Base-by-base conservation (phyloP, 2,113 vertebrate genomes). In the Eleginops maclovinus region DNA sequence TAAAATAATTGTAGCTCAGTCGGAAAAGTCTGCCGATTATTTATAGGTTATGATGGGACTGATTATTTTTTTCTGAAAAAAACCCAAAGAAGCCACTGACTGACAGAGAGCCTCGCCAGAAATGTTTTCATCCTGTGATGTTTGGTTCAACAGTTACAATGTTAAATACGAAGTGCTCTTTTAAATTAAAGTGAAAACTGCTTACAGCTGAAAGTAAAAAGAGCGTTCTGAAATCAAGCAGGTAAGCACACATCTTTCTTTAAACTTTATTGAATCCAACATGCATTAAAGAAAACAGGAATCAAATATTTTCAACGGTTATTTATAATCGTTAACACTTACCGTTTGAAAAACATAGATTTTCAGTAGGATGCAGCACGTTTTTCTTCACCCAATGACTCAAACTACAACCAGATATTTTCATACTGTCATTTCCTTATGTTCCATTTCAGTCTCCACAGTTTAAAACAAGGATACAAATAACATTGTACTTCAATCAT, bases 41-140 rank as follows among this genome's bases (percentile, higher is more conserved):
- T n/a, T n/a, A 36, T 59, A 79, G 41, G 73, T 87, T 78, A 84
- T 90, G 87, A 86, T 36, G 8, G 47, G 19, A 47, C 40, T 12
- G 63, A 74, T 73, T 50, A 74, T 73, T 50, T 68, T 75, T 77
- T 82, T 82, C 69, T 22, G 54, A 77, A 70, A 66, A 41, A 65
- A 85, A 77, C 53, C 47, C 3, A 41, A 47, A 72, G 62, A 74
- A 64, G 31, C 54, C 36, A 49, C 49, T 0, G 3, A 71, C 36
- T 73, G 67, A 72, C 19, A 60, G 44, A 44, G 67, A 31, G 21
- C 16, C 4, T 73, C 51, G 41, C 71, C 64, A 53, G 47, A 15
- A 12, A 75, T 7, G 11, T 11, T 21, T 0, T 0, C 17, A 36
- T 49, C 9, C 11, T 19, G 22, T 43, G 4, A 55, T 11, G 15